A percentile compares a stretch with the other conserved stretches of the same genome.
Evolutionary conservation across 2,113 vertebrate genomes (phyloP).

Genomic region (Eudyptes chrysolophus): DNA sequence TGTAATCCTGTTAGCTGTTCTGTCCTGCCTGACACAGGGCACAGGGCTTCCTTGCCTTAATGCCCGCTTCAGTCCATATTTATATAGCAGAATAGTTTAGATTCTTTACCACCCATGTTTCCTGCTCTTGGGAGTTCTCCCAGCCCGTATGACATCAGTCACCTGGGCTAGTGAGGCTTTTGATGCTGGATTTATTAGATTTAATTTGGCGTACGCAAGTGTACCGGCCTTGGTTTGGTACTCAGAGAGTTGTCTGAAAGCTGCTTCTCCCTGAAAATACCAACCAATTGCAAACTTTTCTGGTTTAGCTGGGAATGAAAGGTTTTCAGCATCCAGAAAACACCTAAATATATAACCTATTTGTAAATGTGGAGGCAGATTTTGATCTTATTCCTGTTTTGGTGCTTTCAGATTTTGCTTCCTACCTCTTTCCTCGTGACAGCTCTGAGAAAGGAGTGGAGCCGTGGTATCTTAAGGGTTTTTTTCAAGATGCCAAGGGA

Average conservation of each 20-base stretch:
- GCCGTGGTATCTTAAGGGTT: neutral
- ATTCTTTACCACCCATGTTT: neutral
- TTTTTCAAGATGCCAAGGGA: neutral
- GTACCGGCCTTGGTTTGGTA: neutral
- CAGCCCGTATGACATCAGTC: neutral
- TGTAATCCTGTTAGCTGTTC: neutral
- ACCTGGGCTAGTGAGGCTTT: neutral
- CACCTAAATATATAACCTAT: neutral
- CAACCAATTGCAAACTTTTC: neutral
- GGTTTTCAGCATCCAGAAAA: neutral
- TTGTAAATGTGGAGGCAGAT: neutral
- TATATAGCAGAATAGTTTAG: neutral
- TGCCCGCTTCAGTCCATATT: neutral
- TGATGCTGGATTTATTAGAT: neutral
- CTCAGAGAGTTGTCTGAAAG: neutral
- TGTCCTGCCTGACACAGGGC: neutral
- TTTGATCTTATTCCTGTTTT: neutral
- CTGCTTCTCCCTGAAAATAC: neutral
- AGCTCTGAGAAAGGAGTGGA: neutral
- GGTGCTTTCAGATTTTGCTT: neutral
- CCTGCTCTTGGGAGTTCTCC: neutral
- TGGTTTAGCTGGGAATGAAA: neutral
- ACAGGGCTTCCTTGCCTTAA: neutral
- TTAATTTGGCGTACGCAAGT: neutral
- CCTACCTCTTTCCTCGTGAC: neutral